Evolutionary conservation across 1,140 invertebrate genomes (phyloP), one percentile per base, ranked within the genome.

Genomic region (Saxidomus purpurata): DNA sequence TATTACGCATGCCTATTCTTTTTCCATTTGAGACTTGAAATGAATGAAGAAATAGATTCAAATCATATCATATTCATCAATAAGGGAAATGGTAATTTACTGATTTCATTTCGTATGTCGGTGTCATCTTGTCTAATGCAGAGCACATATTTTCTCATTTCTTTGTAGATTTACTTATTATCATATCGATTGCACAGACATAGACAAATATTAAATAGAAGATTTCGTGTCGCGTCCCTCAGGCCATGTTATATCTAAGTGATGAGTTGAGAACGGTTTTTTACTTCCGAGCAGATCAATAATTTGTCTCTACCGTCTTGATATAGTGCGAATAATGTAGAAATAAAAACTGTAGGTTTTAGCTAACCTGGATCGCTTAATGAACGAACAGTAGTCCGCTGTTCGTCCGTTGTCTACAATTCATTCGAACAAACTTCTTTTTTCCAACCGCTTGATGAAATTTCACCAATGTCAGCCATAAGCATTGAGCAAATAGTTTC

Each of bases 211-310:
- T 71, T 71, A 71, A 38, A 71, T 71, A 71, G 34, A 38, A 40
- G 67, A 71, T 71, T 71, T 71, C 67, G 67, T 71, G 67, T n/a
- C 67, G 34, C 36, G 67, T 71, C 67, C 67, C 67, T 40, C 34
- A 71, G 67, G 67, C 67, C 67, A 71, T 71, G 67, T 71, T 71
- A 38, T 71, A 71, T 28, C 6, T 71, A 19, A 71, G 34, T 71
- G 67, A 22, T 71, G 67, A 71, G 67, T 11, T 71, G 31, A 31
- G 61, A 31, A 67, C 9, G 3, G 13, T 71, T 71, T 38, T 38
- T 38, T 40, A 19, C 67, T 31, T 38, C 13, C 4, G 4, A 36
- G 34, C 17, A 36, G 25, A 71, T 71, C 67, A 71, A 71, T 71
- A 71, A 15, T 11, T 22, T 71, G 67, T 71, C 67, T 71, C 34